Base-by-base conservation (phyloP, 2,113 vertebrate species). In the Etia nguti region DNA sequence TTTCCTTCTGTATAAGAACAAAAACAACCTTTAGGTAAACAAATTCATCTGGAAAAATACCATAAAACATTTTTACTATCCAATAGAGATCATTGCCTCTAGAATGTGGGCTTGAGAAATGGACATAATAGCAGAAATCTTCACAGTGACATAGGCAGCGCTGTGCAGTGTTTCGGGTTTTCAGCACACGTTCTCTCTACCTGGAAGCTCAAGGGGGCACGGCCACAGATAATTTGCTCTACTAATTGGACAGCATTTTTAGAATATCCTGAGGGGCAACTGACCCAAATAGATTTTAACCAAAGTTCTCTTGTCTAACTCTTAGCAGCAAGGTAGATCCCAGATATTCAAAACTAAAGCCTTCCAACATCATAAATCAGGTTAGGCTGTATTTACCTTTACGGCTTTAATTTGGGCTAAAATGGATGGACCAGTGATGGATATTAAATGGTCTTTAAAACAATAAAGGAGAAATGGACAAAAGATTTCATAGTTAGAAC, bases 1-100 rank as follows among this genome's bases (percentile, higher is more conserved):
- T 97, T 97, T 86, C 97, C 97, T 89, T 96, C 97, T 98, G 92
- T 34, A 52, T 52, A 77, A 92, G 93, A 94, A 75, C 90, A 4
- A 56, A 50, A 15, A 13, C 6, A 62, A 2, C 26, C 59, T 68
- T 46, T 20, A 54, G 56, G 3, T 4, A 8, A 11, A 65, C 6
- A 80, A 56, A 65, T 65, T 56, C 16, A 79, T 24, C 29, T 50
- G 24, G 50, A 68, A 62, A 29, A 18, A 6, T 24, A 29, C 22
- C 41, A 26, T 24, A 16, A 41, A 16, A 10, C n/a, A 43, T 70
- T 41, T 86, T 29, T 73, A 31, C 29, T 48, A 9, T 46, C 4
- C 24, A 20, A 20, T 50, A n/a, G 7, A 52, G 38, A 26, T 13
- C 10, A 13, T 24, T 38, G 15, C 4, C 73, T 52, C 18, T 52